Evolutionary conservation across 2,113 vertebrate species (phyloP), one percentile per base, ranked within the genome.

Genomic region (Tupaia chinensis): DNA sequence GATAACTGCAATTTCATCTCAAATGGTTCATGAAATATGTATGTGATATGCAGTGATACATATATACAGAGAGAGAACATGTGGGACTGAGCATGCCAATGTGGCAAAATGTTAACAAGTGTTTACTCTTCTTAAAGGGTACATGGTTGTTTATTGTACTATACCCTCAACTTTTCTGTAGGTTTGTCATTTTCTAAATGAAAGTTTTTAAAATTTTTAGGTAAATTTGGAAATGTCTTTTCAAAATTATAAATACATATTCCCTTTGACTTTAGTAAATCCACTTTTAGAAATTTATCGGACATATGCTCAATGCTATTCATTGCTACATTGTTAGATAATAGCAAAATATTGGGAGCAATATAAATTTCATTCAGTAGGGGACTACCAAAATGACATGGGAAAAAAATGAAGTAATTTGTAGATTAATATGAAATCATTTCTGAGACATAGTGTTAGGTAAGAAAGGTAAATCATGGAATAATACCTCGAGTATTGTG

Each of bases 11-110:
- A 85, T 9, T 87, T 86, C 74, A 79, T 91, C 87, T 94, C 70
- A 94, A 96, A 65, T 78, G 34, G 61, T 65, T 94, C 72, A 87
- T 72, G 83, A 94, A 66, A 88, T 83, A 72, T 58, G 17, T 56
- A 34, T 82, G 22, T 77, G 44, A 9, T 66, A 22, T 53, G 8
- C 14, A 68, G 1, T 73, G 22, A 69, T 56, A 70, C 27, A 82
- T 17, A 77, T 6, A 3, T 54, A 22, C 15, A 88, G 44, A 34
- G 0, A 81, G 25, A 65, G 9, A 29, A 34, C 16, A 16, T 53
- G 23, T 13, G 12, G n/a, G 34, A 53, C 22, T 92, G 53, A 78
- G 27, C 89, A 83, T 44, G 44, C 23, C 72, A 89, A 81, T 61
- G 34, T 76, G 69, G 16, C 54, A 68, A 96, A 95, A 90, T n/a